Evolutionary conservation across 2,888 invertebrate species (phyloP).

Genomic region (Biston betularia): DNA sequence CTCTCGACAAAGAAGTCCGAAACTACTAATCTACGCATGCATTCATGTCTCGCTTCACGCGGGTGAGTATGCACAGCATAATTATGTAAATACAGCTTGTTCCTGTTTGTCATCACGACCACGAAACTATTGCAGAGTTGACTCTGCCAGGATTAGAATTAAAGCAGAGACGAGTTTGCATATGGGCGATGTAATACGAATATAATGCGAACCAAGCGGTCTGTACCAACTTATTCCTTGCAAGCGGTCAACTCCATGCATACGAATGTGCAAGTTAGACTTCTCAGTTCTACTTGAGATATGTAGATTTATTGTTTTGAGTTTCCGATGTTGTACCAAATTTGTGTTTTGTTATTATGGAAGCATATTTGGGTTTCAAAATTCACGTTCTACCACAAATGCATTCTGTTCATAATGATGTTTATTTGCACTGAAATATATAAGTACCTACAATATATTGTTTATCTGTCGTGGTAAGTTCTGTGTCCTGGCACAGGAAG

Average conservation of each 20-base stretch:
- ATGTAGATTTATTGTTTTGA: constrained; percentile 1
- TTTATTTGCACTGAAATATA: no score
- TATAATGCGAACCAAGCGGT: background rate
- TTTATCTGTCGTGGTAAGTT: no score
- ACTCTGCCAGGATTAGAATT: constrained; percentile 17
- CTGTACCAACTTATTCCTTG: no score
- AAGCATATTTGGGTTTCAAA: background rate
- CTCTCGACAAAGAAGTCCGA: constrained; percentile 16
- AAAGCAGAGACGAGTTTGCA: constrained; percentile 14
- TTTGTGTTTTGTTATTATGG: background rate
- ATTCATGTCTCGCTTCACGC: constrained; percentile 15
- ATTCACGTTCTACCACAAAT: no score
- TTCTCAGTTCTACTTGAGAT: background rate
- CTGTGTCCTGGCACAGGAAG: no score
- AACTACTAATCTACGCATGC: constrained; percentile 33
- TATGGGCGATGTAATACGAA: constrained; percentile 3
- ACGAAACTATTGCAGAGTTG: constrained; percentile 39
- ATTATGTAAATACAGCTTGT: constrained; percentile 47
- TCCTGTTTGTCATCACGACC: constrained; percentile 38
- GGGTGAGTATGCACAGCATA: constrained; percentile 44
- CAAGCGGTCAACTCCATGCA: constrained; percentile 10
- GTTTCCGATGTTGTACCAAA: background rate
- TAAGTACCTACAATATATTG: no score
- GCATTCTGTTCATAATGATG: no score
- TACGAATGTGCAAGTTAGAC: constrained; percentile 1